phyloP scores from a whole-genome alignment of 2,888 invertebrate genomes.

The Calephelis perditalis region DNA sequence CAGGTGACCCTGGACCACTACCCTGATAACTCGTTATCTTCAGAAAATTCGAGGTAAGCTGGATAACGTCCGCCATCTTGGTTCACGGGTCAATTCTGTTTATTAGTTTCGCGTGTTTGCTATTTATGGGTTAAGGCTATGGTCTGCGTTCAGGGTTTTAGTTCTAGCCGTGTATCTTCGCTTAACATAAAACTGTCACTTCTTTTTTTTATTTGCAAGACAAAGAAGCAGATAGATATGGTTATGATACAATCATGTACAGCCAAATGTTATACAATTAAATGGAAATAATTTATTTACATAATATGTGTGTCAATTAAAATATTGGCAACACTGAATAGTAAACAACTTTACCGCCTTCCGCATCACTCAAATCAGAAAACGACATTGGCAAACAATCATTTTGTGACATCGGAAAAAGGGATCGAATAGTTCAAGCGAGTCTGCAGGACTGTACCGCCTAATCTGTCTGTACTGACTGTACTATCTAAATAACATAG shows the following conservation, averaged over 20 bases:
- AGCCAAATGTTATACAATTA: not conserved
- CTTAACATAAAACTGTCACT: not conserved
- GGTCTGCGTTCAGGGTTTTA: not conserved
- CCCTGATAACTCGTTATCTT: not conserved
- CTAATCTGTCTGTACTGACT: too few species aligned
- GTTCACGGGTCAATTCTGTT: not conserved
- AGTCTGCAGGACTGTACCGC: too few species aligned
- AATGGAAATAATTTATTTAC: not conserved
- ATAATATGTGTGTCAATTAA: too few species aligned
- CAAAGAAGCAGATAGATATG: not conserved
- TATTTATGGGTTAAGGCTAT: not conserved
- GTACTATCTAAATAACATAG: too few species aligned
- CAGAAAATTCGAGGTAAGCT: not conserved
- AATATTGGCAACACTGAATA: too few species aligned
- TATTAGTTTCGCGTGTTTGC: not conserved
- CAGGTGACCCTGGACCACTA: not conserved
- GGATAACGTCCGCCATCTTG: not conserved
- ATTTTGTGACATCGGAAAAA: too few species aligned
- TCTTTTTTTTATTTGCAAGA: too few species aligned
- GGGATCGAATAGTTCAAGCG: too few species aligned
- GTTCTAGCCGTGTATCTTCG: too few species aligned
- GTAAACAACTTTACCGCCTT: too few species aligned
- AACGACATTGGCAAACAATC: too few species aligned
- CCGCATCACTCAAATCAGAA: too few species aligned
- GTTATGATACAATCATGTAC: not conserved